Base-by-base conservation (phyloP, 2,888 invertebrate species). In the Zelleria hepariella region DNA sequence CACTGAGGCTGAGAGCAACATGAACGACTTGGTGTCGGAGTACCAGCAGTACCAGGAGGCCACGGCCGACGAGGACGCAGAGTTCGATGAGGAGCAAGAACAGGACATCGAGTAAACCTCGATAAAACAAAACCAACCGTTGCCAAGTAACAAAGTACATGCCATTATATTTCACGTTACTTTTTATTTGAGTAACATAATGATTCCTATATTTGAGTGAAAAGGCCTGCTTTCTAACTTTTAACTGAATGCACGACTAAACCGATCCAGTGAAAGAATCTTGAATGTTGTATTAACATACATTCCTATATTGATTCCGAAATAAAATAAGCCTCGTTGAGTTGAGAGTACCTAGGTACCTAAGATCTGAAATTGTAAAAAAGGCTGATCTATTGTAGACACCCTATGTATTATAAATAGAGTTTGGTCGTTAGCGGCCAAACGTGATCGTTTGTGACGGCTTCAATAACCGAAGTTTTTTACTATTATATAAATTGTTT, bases 21-120 rank as follows among this genome's bases (percentile, higher is more conserved):
- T 98, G 97, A 97, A 95, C 85, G 96, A 96, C 78, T 82, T 96
- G 80, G 95, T 96, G n/a, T 95, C 95, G 0, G 97, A 97, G 80
- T 97, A 97, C 86, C 97, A 97, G 82, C 97, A 97, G 78, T 97
- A 97, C 90, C 97, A 97, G 87, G 96, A 94, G 81, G 96, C 95
- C 63, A 94, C 94, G 65, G 94, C 94, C 67, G 94, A 94, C 73
- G 94, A 94, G 75, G 94, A 94, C 74, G 93, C 93, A 0, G 94
- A 94, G 84, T 95, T 94, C 82, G 94, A 94, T 70, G 94, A 94
- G 80, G 93, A 93, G 68, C 91, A 92, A 66, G 93, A 93, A 77
- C 92, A 91, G 65, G 93, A 93, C 71, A 90, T 93, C 62, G 93
- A 93, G 62, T 92, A 93, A 70, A 81, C 78, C 67, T 85, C 66